Base-by-base conservation (phyloP, 2,888 invertebrate species). In the Nomada flava region DNA sequence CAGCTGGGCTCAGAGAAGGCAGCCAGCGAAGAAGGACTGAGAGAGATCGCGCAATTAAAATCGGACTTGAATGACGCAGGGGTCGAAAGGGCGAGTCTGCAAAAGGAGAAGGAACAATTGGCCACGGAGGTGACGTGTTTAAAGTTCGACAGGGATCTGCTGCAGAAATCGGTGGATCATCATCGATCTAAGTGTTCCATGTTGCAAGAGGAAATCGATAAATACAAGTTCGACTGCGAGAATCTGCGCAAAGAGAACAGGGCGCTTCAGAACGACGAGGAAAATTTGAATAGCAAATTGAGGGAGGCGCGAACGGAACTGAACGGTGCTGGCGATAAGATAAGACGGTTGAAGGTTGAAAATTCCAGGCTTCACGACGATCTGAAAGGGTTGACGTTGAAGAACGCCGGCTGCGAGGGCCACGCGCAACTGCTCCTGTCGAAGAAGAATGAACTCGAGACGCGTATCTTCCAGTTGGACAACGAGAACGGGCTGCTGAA, bases 401-500 rank as follows among this genome's bases (percentile, higher is more conserved):
- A 72, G 68, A 82, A 79, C 44, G 44, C 26, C 29, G 82, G 74
- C 50, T 44, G 73, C 60, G 81, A 87, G 2, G 60, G 62, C 7
- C 79, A 67, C 13, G 36, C 88, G 68, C 78, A 63, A 59, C 77
- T 76, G 73, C 71, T 83, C 9, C 67, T 76, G 36, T 72, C 82
- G 15, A 87, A 85, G 63, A 86, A 76, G 42, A 73, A 80, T 67
- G 83, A 86, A 26, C 79, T 76, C 26, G 57, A 68, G 44, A 72
- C 63, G 59, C 85, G 76, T 64, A 67, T 85, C 75, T 83, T 84
- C 62, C 76, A 78, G 44, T 75, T 88, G 36, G 52, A 67, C 7
- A 84, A 76, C 42, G 85, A 87, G 47, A 90, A 84, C 69, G 87
- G 77, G 53, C 55, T 44, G 7, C 65, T 89, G 59, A 88, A 71